phyloP scores from a whole-genome alignment of 2,888 invertebrate genomes.

The Tetranychus piercei region DNA sequence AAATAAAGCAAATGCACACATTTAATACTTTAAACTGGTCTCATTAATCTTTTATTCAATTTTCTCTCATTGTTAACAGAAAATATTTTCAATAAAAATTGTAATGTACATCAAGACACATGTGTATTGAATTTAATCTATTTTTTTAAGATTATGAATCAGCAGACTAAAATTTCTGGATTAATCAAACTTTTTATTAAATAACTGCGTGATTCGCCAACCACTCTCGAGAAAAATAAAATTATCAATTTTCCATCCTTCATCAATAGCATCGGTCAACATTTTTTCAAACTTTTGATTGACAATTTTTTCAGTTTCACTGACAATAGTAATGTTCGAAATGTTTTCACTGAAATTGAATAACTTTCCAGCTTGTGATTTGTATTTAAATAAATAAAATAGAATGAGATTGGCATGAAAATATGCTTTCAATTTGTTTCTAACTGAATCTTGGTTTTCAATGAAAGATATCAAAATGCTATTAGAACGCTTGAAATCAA shows the following conservation, averaged over 20 bases:
- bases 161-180: background rate
- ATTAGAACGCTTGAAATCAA: slow-evolving; percentile 10
- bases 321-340: background rate
- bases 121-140: too few relatives aligned
- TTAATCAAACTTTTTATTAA: background rate
- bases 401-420: slow-evolving; percentile 20
- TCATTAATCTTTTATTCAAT: too few relatives aligned
- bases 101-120: too few relatives aligned
- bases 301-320: background rate
- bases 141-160: too few relatives aligned
- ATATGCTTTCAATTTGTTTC: slow-evolving; percentile 21
- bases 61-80: too few relatives aligned
- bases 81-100: too few relatives aligned
- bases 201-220: background rate
- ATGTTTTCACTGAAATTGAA: too few relatives aligned
- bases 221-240: slow-evolving; percentile 3
- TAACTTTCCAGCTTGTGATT: background rate
- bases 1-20: too few relatives aligned
- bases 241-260: slow-evolving; percentile 15
- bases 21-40: too few relatives aligned
- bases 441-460: slow-evolving; percentile 13
- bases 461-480: slow-evolving; percentile 16
- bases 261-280: background rate
- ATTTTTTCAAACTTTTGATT: slow-evolving; percentile 1
- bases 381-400: background rate